A percentile compares a stretch with the other conserved stretches of the same genome.
Conservation (phyloP, 2,113 vertebrate genomes). For the Shinisaurus crocodilurus region DNA sequence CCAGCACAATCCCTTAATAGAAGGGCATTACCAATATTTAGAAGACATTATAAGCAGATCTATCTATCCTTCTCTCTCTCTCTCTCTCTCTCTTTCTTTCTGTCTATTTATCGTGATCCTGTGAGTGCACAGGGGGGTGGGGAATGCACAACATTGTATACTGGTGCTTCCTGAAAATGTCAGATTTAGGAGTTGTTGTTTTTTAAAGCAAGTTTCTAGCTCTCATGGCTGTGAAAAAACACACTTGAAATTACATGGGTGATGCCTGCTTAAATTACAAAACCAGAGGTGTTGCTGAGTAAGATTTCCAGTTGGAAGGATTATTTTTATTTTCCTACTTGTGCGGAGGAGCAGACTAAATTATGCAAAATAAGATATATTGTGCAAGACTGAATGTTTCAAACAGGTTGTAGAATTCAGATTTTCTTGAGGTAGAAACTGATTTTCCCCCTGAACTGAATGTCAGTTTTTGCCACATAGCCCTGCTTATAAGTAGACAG, state of each 20-base stretch:
- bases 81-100: too few species aligned
- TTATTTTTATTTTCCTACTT: neutral
- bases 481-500: neutral
- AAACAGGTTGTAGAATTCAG: neutral
- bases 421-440: neutral
- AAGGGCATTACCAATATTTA: neutral
- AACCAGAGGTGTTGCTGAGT: neutral
- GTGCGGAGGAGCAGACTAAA: neutral
- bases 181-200: too few species aligned
- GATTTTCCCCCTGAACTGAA: neutral
- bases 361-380: neutral
- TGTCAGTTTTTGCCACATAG: neutral
- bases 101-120: neutral
- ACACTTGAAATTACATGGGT: neutral
- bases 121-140: too few species aligned
- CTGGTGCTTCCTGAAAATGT: too few species aligned
- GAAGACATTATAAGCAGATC: too few species aligned
- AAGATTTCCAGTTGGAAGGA: neutral
- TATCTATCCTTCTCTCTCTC: neutral
- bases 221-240: neutral
- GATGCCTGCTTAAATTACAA: neutral
- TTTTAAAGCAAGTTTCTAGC: neutral
- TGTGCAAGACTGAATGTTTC: neutral
- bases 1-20: neutral
- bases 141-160: neutral